These are phyloP conservation scores for Drosophila serrata DNA, from an alignment of 1,140 invertebrate species.

Conservation along the genomic window DNA sequence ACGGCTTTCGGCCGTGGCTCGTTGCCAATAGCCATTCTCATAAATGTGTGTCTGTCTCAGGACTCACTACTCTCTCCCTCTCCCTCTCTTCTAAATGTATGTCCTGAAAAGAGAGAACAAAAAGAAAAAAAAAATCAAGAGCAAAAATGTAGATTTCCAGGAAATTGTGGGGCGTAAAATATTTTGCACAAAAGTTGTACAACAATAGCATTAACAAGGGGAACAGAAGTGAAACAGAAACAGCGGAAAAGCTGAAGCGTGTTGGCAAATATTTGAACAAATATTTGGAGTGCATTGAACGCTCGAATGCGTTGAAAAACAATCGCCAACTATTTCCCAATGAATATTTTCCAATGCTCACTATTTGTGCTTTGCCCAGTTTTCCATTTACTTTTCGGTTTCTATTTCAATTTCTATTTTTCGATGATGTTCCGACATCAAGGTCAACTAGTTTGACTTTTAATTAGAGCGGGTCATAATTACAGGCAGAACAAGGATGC, in stretches of 20 bases:
- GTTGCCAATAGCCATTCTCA: constrained; percentile 64
- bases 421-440: constrained; percentile 4
- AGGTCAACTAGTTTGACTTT: constrained; percentile 49
- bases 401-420: neutral
- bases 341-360: constrained; percentile 20
- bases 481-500: constrained; percentile 23
- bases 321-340: constrained; percentile 60
- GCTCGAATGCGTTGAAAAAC: constrained; percentile 55
- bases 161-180: constrained; percentile 67
- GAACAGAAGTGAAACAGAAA: constrained; percentile 37
- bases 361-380: neutral
- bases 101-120: constrained; percentile 18
- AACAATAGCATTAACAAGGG: constrained; percentile 70
- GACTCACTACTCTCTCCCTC: neutral
- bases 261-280: constrained; percentile 65
- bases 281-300: constrained; percentile 73
- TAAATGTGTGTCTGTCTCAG: constrained; percentile 43
- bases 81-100: neutral
- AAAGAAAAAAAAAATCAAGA: constrained; percentile 11
- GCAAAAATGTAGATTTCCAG: constrained; percentile 44
- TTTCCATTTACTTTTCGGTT: constrained; percentile 10
- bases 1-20: constrained; percentile 62
- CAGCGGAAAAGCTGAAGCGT: constrained; percentile 10
- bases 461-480: constrained; percentile 49
- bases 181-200: constrained; percentile 73